Evolutionary conservation across 2,113 vertebrate species (phyloP).

Genomic region (Miniopterus natalensis): DNA sequence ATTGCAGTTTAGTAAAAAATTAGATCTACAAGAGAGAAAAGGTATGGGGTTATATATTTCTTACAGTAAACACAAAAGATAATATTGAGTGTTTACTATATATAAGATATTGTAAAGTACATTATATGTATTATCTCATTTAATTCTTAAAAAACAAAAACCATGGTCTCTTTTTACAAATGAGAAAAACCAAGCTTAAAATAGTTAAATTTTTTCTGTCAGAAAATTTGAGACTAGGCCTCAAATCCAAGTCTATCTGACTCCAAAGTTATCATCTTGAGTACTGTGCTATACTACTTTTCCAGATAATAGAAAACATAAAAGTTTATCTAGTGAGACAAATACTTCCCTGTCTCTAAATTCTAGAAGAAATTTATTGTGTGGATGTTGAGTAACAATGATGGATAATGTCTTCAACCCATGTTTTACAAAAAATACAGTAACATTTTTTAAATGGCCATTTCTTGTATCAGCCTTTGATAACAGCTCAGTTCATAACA

Average conservation of each 20-base stretch:
- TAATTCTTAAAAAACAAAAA: background rate
- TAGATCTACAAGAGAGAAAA: background rate
- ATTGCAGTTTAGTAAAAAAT: background rate
- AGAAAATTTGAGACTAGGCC: background rate
- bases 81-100: background rate
- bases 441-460: slow-evolving; percentile 60
- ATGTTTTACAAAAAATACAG: slow-evolving; percentile 61
- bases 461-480: slow-evolving; percentile 58
- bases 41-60: background rate
- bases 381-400: slow-evolving; percentile 58
- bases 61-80: background rate
- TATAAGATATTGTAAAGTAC: background rate
- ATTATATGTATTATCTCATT: background rate
- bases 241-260: background rate
- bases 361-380: slow-evolving; percentile 69
- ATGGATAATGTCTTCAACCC: slow-evolving; percentile 62
- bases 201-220: background rate
- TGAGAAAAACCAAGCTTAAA: background rate
- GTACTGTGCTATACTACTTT: background rate
- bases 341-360: slow-evolving; percentile 52
- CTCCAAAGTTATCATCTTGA: slow-evolving; percentile 30
- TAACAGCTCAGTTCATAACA: slow-evolving; percentile 49
- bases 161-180: background rate
- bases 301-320: slow-evolving; percentile 60
- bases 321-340: slow-evolving; percentile 76